Conservation (phyloP, 1,140 invertebrate species). For the Diprion similis region DNA sequence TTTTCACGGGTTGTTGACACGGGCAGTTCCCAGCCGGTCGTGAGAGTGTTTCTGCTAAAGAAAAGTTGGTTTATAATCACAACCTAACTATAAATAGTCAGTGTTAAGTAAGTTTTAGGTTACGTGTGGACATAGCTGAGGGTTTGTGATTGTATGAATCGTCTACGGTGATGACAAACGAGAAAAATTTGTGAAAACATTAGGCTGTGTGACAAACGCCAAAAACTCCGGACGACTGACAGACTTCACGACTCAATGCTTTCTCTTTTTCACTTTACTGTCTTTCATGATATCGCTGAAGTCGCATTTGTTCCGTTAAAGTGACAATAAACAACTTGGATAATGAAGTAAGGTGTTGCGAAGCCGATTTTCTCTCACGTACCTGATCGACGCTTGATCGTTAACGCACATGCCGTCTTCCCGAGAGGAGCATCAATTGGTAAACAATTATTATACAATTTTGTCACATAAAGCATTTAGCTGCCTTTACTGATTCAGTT, state of each 20-base stretch:
- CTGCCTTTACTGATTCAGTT: no score
- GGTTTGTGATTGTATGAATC: not conserved
- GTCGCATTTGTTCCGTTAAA: not conserved
- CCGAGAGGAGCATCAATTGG: not conserved
- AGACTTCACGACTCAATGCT: not conserved
- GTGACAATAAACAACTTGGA: not conserved
- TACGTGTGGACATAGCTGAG: not conserved
- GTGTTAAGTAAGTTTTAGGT: not conserved
- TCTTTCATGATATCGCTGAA: not conserved
- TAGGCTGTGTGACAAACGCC: not conserved
- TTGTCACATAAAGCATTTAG: not conserved
- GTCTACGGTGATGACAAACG: not conserved
- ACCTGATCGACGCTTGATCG: no score
- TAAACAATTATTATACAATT: conserved; percentile 5
- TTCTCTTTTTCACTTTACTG: not conserved
- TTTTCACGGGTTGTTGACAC: conserved; percentile 50
- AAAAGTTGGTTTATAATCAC: conserved; percentile 28
- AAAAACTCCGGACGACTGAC: not conserved
- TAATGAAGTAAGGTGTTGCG: not conserved
- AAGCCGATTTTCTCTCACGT: no score
- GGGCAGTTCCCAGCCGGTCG: conserved; percentile 46
- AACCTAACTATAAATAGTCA: conserved; percentile 16
- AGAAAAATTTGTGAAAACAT: not conserved
- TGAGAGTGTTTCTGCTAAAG: conserved; percentile 43
- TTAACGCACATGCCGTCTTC: not conserved